phyloP scores from a whole-genome alignment of 2,888 invertebrate species.

The Synergus laeviventris region DNA sequence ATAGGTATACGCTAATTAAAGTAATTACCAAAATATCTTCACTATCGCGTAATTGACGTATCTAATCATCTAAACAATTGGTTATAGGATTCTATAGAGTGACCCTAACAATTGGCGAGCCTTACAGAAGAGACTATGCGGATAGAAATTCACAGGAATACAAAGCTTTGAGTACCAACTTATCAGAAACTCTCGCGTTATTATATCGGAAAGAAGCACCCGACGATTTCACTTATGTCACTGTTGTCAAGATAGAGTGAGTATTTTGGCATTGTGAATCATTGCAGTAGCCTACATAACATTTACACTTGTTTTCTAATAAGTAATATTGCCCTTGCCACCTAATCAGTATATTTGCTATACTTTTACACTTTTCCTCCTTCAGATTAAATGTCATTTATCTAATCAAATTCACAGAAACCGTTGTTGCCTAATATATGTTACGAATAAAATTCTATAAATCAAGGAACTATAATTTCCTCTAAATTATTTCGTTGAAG shows the following conservation, averaged over 20 bases:
- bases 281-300: neutral
- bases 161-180: conserved; percentile 78
- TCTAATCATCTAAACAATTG: conserved; percentile 23
- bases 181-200: conserved; percentile 80
- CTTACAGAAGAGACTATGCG: conserved; percentile 79
- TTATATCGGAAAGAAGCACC: conserved; percentile 76
- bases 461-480: neutral
- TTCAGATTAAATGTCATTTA: neutral
- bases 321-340: neutral
- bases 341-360: neutral
- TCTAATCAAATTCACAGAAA: neutral
- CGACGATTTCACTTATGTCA: conserved; percentile 74
- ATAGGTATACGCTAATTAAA: too few species aligned
- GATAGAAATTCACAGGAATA: conserved; percentile 81
- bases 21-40: too few species aligned
- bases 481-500: neutral
- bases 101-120: conserved; percentile 81
- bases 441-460: neutral
- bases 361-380: neutral
- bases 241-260: conserved; percentile 85
- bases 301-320: neutral
- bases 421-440: neutral
- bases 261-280: conserved; percentile 66
- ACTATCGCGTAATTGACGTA: too few species aligned
- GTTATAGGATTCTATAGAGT: conserved; percentile 77